phyloP scores from a whole-genome alignment of 2,888 invertebrate genomes.

The Deroplatys truncata region DNA sequence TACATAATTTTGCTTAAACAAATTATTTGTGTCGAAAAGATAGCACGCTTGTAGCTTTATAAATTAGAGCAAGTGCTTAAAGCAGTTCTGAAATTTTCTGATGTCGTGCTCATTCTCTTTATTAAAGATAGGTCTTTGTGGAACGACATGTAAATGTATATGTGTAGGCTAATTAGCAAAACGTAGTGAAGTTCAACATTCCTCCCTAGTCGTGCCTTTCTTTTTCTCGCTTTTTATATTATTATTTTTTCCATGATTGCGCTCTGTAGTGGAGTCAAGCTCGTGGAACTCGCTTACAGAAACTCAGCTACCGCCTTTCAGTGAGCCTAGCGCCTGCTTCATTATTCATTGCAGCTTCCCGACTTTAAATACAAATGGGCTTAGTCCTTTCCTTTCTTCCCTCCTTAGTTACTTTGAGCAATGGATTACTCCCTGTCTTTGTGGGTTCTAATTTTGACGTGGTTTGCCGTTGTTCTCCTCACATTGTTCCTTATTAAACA shows the following conservation, averaged over 20 bases:
- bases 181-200: too few relatives aligned
- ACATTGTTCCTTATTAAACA: neutral
- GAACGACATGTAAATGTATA: neutral
- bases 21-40: too few relatives aligned
- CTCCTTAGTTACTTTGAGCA: neutral
- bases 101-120: neutral
- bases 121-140: neutral
- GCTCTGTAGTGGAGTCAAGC: neutral
- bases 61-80: neutral
- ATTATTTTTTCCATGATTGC: neutral
- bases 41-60: neutral
- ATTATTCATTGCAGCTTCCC: neutral
- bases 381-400: neutral
- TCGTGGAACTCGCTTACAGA: neutral
- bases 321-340: neutral
- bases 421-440: neutral
- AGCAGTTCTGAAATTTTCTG: neutral
- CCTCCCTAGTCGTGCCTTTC: neutral
- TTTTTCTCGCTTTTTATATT: neutral
- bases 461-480: neutral
- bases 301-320: neutral
- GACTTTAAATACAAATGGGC: neutral
- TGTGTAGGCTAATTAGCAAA: neutral
- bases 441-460: conserved; percentile 1
- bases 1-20: too few relatives aligned